Evolutionary conservation across 1,140 invertebrate genomes (phyloP), one percentile per base, ranked within the genome.

Genomic region (Drosophila seguyi): DNA sequence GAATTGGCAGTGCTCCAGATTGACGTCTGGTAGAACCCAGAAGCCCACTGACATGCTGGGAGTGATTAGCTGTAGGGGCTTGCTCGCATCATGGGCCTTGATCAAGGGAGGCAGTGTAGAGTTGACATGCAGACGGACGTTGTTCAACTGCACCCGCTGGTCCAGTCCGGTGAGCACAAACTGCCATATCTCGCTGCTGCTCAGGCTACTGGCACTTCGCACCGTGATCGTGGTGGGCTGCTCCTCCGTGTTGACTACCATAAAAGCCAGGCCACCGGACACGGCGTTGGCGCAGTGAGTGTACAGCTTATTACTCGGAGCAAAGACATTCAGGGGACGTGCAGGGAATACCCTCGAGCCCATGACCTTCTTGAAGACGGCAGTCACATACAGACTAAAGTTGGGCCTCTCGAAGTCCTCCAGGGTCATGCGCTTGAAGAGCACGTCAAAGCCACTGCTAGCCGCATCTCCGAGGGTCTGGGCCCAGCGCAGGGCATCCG

Each of bases 381-480:
- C 77, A 4, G 90, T 91, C 25, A 91, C 78, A 59, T 83, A 92
- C 36, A 90, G 79, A 39, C 88, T 83, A 14, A 77, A 86, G 42
- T 77, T 90, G 44, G 92, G 88, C 0, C 59, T 44, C 48, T 90
- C 71, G 6, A 91, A 88, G 29, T 92, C 92, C 41, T 69, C 11
- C 1, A 83, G 53, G 3, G 53, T 60, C 53, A 92, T 81, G 3
- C 75, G 84, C 57, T 90, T 91, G 55, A 92, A 92, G 13, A 92
- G 42, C 7, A 82, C 88, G 65, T 92, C 83, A 45, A 92, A 92
- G 41, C 92, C 92, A n/a, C 69, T 56, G 50, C 80, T 79, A 22
- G 92, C 92, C n/a, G 92, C 90, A 73, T 92, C 90, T 14, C 92
- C 92, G 41, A 92, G 18, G 0, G 85, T 92, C 45, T 92, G 88